A percentile compares a stretch with the other conserved stretches of the same genome.
Evolutionary conservation across 2,888 invertebrate genomes (phyloP).

Genomic region (Molanna angustata): DNA sequence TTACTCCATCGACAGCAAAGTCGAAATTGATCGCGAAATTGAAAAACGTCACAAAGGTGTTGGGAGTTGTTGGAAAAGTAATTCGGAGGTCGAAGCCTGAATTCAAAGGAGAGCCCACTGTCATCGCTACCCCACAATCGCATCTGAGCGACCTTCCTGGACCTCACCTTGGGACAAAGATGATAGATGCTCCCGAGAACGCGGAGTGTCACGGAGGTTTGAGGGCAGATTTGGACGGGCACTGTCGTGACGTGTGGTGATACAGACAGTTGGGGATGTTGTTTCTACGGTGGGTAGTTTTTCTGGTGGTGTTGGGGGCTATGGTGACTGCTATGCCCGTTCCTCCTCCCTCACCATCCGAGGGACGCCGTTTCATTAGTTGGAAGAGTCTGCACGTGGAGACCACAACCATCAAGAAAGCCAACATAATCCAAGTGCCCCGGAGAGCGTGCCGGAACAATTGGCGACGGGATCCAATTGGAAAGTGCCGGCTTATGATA

Average conservation of each 20-base stretch:
- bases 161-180: background rate
- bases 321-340: conserved; percentile 2
- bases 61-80: background rate
- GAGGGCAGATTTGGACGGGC: conserved; percentile 12
- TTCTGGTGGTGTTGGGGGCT: background rate
- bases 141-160: background rate
- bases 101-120: background rate
- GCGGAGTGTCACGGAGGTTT: conserved; percentile 8
- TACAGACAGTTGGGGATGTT: background rate
- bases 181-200: conserved; percentile 26
- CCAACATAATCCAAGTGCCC: conserved; percentile 26
- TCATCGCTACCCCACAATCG: background rate
- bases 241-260: conserved; percentile 24
- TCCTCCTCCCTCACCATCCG: background rate
- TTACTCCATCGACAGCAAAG: too few relatives aligned
- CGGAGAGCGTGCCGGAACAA: conserved; percentile 3
- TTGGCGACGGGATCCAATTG: conserved; percentile 7
- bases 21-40: too few relatives aligned
- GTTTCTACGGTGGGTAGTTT: background rate
- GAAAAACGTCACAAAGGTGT: background rate
- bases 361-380: conserved; percentile 4
- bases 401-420: conserved; percentile 3
- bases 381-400: background rate
- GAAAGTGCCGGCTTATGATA: conserved; percentile 21
- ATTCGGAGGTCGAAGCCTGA: background rate